Base-by-base conservation (phyloP, 2,888 invertebrate species). In the Amiota communis region DNA sequence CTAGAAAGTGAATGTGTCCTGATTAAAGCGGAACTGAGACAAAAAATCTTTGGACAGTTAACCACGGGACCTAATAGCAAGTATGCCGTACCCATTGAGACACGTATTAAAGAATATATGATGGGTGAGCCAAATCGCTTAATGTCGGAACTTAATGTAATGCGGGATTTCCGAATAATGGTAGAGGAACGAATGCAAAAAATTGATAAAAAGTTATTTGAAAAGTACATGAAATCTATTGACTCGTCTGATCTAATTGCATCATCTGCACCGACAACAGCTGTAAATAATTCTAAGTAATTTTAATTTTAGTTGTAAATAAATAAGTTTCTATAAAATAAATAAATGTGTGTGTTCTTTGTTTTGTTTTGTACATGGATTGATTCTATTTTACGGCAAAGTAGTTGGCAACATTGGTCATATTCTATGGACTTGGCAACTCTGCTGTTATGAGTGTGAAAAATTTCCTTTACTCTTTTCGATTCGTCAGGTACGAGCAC, bases 81-180 rank as follows among this genome's bases (percentile, higher is more conserved):
- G 23, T 23, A 2, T 23, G 23, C 23, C 23, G 3, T 23, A 20
- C 57, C 82, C 2, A 11, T 70, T 8, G 57, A 57, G 2, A 15
- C 13, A 11, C 47, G 70, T 13, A 36, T 47, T 1, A 36, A 12
- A 13, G 57, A 47, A 2, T 46, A 76, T 76, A 77, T 51, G 77
- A 79, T 8, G 77, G 79, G 8, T 57, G 65, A 65, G 17, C 47
- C 48, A 17, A 65, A 65, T 13, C 65, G 65, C 8, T 10, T 88
- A 20, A 61, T 67, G 0, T 53, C 72, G 2, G 88, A 88, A 71
- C 79, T 83, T 1, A 72, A 73, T 1, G 78, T 77, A 15, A 75
- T 88, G 71, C 74, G 77, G 0, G 73, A 78, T 23, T 88, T 88
- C 76, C 82, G 88, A 1, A 77, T 75, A 47, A 78, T 77, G 15